Evolutionary conservation across 2,113 vertebrate genomes (phyloP).

Genomic region (Sinocyclocheilus anophthalmus): DNA sequence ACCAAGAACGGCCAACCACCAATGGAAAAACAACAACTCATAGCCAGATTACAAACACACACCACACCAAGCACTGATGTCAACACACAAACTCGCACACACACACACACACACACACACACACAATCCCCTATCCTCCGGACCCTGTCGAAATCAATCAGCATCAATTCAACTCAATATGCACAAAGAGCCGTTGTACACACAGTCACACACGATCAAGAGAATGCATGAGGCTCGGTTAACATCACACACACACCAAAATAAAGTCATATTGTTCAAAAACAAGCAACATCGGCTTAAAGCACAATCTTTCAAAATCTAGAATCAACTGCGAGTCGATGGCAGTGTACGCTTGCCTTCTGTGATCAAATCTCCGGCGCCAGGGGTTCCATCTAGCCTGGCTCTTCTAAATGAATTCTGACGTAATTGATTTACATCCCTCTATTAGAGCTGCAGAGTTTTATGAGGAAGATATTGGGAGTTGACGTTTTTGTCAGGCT

Average conservation of each 20-base stretch:
- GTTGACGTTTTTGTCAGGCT: constrained; percentile 50
- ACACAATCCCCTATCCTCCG: constrained; percentile 39
- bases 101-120: constrained; percentile 14
- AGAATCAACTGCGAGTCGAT: constrained; percentile 7
- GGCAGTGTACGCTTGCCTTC: constrained; percentile 31
- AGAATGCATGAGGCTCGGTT: constrained; percentile 1
- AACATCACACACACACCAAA: constrained; percentile 39
- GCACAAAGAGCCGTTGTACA: constrained; percentile 33
- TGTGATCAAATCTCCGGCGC: constrained; percentile 54
- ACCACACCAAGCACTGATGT: constrained; percentile 7
- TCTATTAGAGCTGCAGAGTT: constrained; percentile 53
- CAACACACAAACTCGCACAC: constrained; percentile 17
- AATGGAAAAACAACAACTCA: constrained; percentile 27
- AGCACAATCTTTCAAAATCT: constrained; percentile 41
- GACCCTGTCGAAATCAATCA: constrained; percentile 62
- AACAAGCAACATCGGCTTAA: constrained; percentile 37
- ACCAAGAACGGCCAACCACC: constrained; percentile 30
- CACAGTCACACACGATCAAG: constrained; percentile 1
- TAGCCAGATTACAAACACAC: constrained; percentile 29
- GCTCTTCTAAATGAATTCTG: constrained; percentile 46
- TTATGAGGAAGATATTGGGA: constrained; percentile 50
- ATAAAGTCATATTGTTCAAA: constrained; percentile 48
- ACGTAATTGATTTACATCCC: constrained; percentile 56
- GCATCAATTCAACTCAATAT: constrained; percentile 57
- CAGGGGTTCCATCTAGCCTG: constrained; percentile 39